phyloP scores from a whole-genome alignment of 2,797 vertebrate genomes.

The Gymnodraco acuticeps region DNA sequence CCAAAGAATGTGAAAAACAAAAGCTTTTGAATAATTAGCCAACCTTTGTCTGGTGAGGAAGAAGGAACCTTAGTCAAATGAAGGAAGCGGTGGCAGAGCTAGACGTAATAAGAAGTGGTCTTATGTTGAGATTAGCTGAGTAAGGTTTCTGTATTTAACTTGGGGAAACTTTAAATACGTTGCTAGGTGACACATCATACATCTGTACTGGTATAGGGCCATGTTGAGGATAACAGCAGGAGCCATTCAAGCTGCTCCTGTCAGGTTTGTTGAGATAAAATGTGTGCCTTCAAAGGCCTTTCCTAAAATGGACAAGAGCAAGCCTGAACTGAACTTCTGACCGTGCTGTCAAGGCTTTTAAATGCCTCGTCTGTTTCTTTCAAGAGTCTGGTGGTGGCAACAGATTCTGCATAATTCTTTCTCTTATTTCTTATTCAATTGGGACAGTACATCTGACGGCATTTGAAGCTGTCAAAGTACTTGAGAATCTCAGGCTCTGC shows the following conservation, averaged over 20 bases:
- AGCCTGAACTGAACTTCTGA: background rate
- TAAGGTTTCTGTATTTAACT: conserved; percentile 48
- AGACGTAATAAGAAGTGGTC: background rate
- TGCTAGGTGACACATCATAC: conserved; percentile 16
- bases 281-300: conserved; percentile 23
- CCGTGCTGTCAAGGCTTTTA: background rate
- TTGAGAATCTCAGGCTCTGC: background rate
- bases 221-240: conserved; percentile 12
- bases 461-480: background rate
- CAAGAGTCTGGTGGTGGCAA: background rate
- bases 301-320: conserved; percentile 60
- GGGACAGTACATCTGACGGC: conserved; percentile 21
- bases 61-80: conserved; percentile 7
- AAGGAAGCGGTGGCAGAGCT: background rate
- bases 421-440: background rate
- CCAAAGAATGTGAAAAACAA: background rate
- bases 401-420: background rate
- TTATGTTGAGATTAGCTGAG: conserved; percentile 39
- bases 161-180: conserved; percentile 5
- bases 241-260: conserved; percentile 18
- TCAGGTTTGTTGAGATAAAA: conserved; percentile 47
- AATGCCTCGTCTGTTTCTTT: background rate
- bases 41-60: background rate
- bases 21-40: background rate
- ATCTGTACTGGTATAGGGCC: background rate